Conservation (phyloP, 2,888 invertebrate genomes). For the Chrysolina oricalcia region DNA sequence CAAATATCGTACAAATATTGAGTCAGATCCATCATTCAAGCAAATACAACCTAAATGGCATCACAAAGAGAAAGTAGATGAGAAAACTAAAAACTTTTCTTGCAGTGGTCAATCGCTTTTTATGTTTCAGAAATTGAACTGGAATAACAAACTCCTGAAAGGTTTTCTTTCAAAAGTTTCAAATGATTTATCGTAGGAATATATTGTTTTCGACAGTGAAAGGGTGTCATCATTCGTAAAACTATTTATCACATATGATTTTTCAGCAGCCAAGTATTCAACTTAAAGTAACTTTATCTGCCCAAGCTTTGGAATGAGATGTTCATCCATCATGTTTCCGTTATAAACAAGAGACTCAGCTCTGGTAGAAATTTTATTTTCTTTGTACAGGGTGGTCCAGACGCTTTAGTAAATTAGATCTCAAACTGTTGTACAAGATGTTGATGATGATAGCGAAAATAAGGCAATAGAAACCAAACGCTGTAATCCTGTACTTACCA, state of each 20-base stretch:
- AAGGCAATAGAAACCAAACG: too few relatives aligned
- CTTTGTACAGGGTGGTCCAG: not conserved
- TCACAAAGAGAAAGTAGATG: too few relatives aligned
- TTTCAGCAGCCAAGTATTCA: constrained; percentile 11
- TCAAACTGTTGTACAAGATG: too few relatives aligned
- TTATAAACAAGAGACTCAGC: constrained; percentile 14
- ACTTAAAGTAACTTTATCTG: constrained; percentile 15
- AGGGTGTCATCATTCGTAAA: constrained; percentile 6
- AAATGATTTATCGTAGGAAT: not conserved
- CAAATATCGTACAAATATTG: too few relatives aligned
- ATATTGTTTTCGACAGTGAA: constrained; percentile 3
- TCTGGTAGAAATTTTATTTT: constrained; percentile 10
- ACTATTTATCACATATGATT: constrained; percentile 10
- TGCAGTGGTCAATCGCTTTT: too few relatives aligned
- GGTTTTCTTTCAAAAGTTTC: not conserved
- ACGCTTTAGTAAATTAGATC: too few relatives aligned
- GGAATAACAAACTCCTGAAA: not conserved
- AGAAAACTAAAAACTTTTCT: too few relatives aligned
- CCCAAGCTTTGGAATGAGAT: not conserved
- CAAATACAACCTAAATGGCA: too few relatives aligned
- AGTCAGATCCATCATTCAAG: too few relatives aligned
- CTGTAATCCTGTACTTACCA: too few relatives aligned
- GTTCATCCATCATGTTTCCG: constrained; percentile 15
- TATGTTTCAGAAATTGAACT: too few relatives aligned
- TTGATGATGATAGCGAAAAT: too few relatives aligned